Percentiles rank a stretch among this genome's conserved stretches.
phyloP scores from a whole-genome alignment of 1,140 invertebrate species.

The Drosophila nannoptera region DNA sequence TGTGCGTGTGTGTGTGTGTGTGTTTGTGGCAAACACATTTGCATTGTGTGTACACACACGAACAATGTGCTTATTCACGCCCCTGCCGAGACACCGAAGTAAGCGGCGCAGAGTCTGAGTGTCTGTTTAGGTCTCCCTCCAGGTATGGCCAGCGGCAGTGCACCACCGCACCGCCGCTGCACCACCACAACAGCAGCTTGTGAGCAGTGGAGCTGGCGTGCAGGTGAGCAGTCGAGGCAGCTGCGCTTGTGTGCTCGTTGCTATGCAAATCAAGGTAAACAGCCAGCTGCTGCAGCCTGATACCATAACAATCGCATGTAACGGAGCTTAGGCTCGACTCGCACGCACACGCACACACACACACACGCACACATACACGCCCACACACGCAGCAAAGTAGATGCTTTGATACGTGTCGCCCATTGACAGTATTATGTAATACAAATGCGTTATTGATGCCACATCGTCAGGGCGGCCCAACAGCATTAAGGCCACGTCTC shows the following conservation, averaged over 20 bases:
- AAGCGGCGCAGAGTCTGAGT: constrained; percentile 74
- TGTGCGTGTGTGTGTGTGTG: constrained; percentile 1
- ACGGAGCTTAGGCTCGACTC: constrained; percentile 35
- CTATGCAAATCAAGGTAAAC: constrained; percentile 76
- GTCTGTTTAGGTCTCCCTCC: constrained; percentile 67
- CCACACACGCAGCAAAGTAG: constrained; percentile 43
- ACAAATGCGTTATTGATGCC: constrained; percentile 76
- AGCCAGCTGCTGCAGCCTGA: constrained; percentile 72
- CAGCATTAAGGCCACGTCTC: constrained; percentile 19
- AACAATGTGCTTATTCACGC: constrained; percentile 48
- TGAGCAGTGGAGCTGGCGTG: constrained; percentile 53
- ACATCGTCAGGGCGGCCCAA: constrained; percentile 29
- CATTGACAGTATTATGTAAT: constrained; percentile 73
- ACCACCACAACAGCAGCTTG: constrained; percentile 50
- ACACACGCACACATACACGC: constrained; percentile 12
- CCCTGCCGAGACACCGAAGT: constrained; percentile 57
- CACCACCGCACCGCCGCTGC: constrained; percentile 14
- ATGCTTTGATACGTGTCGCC: constrained; percentile 72
- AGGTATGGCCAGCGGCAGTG: constrained; percentile 23
- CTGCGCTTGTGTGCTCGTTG: constrained; percentile 20
- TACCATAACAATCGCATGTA: constrained; percentile 74
- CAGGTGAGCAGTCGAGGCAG: not conserved
- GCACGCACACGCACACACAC: constrained; percentile 13
- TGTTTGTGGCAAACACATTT: constrained; percentile 64
- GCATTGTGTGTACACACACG: constrained; percentile 68